Percentiles rank a stretch among this genome's conserved stretches.
Evolutionary conservation across 2,797 vertebrate species (phyloP).

Genomic region (Enteromius radiatus): DNA sequence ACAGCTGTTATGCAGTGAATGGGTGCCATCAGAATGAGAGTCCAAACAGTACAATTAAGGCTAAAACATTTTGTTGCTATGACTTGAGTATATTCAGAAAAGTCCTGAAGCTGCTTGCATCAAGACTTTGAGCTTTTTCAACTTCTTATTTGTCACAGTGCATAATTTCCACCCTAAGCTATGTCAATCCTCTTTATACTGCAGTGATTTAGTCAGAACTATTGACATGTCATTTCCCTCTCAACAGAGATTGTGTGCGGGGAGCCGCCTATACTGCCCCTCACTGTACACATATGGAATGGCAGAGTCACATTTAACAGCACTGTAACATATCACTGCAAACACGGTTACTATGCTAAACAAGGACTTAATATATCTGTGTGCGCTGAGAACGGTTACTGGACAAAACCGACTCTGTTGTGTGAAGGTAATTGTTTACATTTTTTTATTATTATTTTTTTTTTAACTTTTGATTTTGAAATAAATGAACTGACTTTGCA

Average conservation of each 20-base stretch:
- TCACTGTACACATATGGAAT: conserved; percentile 77
- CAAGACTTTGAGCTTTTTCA: background rate
- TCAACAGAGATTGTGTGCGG: conserved; percentile 83
- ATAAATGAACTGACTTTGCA: background rate
- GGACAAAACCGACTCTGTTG: conserved; percentile 76
- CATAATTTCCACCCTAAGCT: background rate
- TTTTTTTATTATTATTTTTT: too few relatives aligned
- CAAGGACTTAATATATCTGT: conserved; percentile 71
- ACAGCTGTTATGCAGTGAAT: background rate
- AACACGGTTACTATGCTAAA: conserved; percentile 77
- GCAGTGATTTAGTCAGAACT: background rate
- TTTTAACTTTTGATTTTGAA: background rate
- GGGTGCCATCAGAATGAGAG: background rate
- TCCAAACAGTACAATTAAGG: background rate
- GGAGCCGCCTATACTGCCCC: conserved; percentile 74
- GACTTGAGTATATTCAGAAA: background rate
- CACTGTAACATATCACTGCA: conserved; percentile 78
- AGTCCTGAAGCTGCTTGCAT: background rate
- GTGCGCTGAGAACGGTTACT: conserved; percentile 78
- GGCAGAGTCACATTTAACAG: conserved; percentile 75
- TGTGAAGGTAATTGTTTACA: conserved; percentile 81
- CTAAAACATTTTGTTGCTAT: background rate
- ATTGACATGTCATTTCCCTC: conserved; percentile 34
- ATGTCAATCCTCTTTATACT: background rate
- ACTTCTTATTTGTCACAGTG: background rate